phyloP scores from a whole-genome alignment of 2,113 vertebrate species.

The Crotophaga sulcirostris region DNA sequence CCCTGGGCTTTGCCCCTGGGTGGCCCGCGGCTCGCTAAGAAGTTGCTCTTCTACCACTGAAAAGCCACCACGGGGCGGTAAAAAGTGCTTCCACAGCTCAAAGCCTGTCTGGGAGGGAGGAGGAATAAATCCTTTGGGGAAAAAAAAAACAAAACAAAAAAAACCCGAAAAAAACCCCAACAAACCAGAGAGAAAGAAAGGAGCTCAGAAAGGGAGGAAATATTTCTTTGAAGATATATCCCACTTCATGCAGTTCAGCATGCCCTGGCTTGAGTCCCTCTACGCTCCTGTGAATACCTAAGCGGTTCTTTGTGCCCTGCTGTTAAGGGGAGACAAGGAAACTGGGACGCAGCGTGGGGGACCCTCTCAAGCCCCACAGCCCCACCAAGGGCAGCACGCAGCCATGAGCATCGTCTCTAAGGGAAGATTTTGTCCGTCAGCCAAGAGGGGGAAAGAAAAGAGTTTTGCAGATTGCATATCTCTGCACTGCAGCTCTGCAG shows the following conservation, averaged over 20 bases:
- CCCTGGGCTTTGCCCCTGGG: background rate
- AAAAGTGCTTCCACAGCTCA: background rate
- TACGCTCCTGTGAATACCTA: background rate
- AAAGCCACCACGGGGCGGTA: background rate
- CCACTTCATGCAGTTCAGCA: slow-evolving; percentile 45
- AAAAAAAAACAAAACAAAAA: background rate
- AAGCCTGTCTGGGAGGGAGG: background rate
- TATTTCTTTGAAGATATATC: slow-evolving; percentile 61
- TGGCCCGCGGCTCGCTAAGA: background rate
- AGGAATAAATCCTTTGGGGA: background rate
- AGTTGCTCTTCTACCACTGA: background rate
- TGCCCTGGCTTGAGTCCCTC: slow-evolving; percentile 13
- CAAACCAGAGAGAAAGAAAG: no score
- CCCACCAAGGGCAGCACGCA: rapidly evolving
- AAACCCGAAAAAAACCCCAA: no score
- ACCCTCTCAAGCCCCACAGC: background rate
- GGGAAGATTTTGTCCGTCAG: background rate
- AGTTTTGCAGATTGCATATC: background rate
- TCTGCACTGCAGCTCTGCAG: background rate
- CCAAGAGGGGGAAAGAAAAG: background rate
- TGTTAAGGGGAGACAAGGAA: background rate
- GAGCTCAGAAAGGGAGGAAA: background rate
- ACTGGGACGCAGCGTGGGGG: background rate
- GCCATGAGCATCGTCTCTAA: background rate
- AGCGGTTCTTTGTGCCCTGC: background rate